A percentile compares a stretch with the other conserved stretches of the same genome.
Conservation (phyloP, 35 echinoderm and acorn worm species). For the Ophiothrix spiculata region DNA sequence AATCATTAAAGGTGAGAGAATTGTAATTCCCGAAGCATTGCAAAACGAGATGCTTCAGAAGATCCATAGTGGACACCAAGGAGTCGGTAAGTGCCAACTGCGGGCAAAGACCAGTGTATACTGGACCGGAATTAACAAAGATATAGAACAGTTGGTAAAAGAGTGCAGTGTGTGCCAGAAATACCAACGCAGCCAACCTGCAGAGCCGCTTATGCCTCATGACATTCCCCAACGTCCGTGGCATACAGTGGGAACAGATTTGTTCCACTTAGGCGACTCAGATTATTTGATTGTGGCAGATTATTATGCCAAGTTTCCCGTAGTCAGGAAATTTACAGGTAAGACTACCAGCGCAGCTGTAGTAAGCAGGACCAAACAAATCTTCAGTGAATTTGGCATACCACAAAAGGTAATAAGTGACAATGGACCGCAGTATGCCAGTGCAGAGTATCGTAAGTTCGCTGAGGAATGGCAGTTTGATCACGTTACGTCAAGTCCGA, state of each 20-base stretch:
- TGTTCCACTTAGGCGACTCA: not conserved
- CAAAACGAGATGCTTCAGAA: constrained; percentile 3
- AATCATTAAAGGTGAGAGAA: too few species aligned
- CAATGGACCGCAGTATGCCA: constrained; percentile 37
- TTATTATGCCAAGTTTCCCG: constrained; percentile 47
- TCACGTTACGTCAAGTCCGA: constrained; percentile 31
- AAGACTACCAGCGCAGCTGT: not conserved
- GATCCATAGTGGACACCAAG: constrained; percentile 32
- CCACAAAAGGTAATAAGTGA: constrained; percentile 31
- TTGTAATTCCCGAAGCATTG: constrained; percentile 1
- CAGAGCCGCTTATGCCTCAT: constrained; percentile 6
- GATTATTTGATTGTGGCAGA: constrained; percentile 32
- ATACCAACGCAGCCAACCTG: not conserved
- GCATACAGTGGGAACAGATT: constrained; percentile 45
- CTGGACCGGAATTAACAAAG: constrained; percentile 17
- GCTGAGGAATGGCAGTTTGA: constrained; percentile 39
- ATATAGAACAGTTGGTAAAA: constrained; percentile 21
- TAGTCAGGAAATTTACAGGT: constrained; percentile 8
- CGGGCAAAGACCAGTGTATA: too few species aligned
- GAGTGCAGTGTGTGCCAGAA: constrained; percentile 27
- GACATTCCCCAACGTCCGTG: constrained; percentile 23
- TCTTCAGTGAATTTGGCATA: constrained; percentile 38
- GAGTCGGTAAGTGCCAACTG: constrained; percentile 21
- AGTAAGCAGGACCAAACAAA: not conserved
- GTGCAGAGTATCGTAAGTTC: constrained; percentile 2